Evolutionary conservation across 2,113 vertebrate genomes (phyloP).

Genomic region (Baryphthengus martii): DNA sequence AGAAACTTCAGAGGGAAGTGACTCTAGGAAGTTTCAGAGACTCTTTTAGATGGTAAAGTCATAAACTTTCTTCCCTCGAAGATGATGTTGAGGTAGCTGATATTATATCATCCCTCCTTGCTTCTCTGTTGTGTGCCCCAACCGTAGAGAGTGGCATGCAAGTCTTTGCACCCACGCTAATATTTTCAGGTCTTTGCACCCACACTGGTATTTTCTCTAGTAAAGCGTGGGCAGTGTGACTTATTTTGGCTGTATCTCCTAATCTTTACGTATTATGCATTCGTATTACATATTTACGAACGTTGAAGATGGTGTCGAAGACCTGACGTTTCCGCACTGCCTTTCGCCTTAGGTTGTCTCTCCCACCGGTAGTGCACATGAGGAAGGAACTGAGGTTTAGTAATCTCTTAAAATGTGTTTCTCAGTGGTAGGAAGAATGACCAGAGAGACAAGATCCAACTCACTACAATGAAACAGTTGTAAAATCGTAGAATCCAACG

Average conservation of each 20-base stretch:
- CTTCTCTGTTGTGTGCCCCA: rapidly evolving
- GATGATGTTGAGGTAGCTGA: background rate
- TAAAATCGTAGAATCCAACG: too few species aligned
- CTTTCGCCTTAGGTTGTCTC: too few species aligned
- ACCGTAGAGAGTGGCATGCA: rapidly evolving
- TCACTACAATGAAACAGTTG: background rate
- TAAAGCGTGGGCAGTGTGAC: background rate
- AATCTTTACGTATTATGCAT: rapidly evolving
- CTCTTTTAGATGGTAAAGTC: conserved; percentile 14
- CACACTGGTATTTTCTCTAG: background rate
- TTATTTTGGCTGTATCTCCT: rapidly evolving
- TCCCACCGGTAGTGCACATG: rapidly evolving
- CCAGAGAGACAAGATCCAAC: background rate
- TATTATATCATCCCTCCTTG: rapidly evolving
- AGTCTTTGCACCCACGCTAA: rapidly evolving
- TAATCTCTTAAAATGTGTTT: rapidly evolving
- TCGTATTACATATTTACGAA: rapidly evolving
- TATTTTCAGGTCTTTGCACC: background rate
- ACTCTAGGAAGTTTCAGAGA: conserved; percentile 3
- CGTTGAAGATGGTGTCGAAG: rapidly evolving
- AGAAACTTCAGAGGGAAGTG: conserved; percentile 53
- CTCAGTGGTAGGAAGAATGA: background rate
- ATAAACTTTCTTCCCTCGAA: background rate
- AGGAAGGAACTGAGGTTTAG: background rate
- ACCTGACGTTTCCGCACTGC: rapidly evolving